phyloP scores from a whole-genome alignment of 2,797 vertebrate species.

The Margarornis squamiger region DNA sequence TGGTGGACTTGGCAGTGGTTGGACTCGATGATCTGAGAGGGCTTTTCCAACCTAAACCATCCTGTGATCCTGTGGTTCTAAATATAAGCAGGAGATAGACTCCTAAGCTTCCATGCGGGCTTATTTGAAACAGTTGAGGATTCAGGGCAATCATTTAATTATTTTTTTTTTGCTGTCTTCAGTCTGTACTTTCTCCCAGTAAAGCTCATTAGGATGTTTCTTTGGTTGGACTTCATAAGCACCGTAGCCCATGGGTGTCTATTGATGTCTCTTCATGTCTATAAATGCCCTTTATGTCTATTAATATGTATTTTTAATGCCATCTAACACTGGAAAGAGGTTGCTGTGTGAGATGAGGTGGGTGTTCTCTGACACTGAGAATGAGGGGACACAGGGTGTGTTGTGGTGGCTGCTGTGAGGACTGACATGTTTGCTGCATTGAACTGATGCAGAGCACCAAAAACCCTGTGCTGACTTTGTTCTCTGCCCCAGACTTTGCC shows the following conservation, averaged over 20 bases:
- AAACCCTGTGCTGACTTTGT: neutral
- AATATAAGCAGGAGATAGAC: neutral
- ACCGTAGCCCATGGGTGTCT: neutral
- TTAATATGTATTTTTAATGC: neutral
- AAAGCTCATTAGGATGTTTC: neutral
- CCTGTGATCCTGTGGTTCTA: neutral
- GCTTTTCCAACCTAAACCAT: neutral
- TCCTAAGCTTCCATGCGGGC: neutral
- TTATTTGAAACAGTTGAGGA: neutral
- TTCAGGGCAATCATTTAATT: neutral
- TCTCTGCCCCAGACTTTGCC: neutral
- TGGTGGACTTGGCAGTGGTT: neutral
- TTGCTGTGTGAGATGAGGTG: neutral
- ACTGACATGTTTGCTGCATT: neutral
- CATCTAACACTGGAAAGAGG: neutral
- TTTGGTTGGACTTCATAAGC: neutral
- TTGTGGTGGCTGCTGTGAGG: neutral
- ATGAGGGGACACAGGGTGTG: neutral
- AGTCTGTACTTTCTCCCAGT: neutral
- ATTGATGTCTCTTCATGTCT: rapidly evolving
- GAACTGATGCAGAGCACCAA: neutral
- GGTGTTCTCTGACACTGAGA: neutral
- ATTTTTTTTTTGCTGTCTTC: neutral
- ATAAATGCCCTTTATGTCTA: neutral
- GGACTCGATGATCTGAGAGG: neutral